phyloP scores from a whole-genome alignment of 2,797 vertebrate species.

The Ficedula albicollis region DNA sequence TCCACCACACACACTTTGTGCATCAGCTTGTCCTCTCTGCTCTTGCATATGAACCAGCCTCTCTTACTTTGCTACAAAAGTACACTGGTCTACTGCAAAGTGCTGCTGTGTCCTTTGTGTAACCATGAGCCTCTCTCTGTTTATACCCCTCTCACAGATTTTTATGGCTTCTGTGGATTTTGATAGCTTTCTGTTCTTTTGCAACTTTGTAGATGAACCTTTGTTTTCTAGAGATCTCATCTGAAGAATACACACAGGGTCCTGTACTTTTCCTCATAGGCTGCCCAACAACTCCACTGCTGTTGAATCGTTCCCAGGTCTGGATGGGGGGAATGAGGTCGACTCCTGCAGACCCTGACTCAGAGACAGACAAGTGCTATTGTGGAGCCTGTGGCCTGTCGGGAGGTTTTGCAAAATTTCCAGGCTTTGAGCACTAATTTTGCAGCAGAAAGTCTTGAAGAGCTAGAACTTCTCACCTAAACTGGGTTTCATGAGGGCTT shows the following conservation, averaged over 20 bases:
- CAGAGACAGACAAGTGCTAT: background rate
- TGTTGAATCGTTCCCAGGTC: rapidly evolving
- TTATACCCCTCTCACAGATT: background rate
- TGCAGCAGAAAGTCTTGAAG: background rate
- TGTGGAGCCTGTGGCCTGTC: background rate
- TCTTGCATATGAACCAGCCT: background rate
- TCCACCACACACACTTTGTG: background rate
- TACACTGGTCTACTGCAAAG: background rate
- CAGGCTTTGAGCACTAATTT: background rate
- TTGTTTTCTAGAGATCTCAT: background rate
- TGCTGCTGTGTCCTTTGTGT: background rate
- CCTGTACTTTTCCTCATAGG: background rate
- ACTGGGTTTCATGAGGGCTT: background rate
- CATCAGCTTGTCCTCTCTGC: background rate
- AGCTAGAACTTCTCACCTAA: background rate
- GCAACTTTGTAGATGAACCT: background rate
- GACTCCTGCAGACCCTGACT: background rate
- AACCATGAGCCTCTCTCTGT: background rate
- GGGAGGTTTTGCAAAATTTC: background rate
- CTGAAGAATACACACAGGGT: background rate
- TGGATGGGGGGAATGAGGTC: background rate
- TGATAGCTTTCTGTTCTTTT: background rate
- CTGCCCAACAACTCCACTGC: background rate
- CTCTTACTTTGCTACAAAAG: background rate
- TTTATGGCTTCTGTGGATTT: background rate